Conservation (phyloP, 2,113 vertebrate species). For the Phrynosoma platyrhinos region DNA sequence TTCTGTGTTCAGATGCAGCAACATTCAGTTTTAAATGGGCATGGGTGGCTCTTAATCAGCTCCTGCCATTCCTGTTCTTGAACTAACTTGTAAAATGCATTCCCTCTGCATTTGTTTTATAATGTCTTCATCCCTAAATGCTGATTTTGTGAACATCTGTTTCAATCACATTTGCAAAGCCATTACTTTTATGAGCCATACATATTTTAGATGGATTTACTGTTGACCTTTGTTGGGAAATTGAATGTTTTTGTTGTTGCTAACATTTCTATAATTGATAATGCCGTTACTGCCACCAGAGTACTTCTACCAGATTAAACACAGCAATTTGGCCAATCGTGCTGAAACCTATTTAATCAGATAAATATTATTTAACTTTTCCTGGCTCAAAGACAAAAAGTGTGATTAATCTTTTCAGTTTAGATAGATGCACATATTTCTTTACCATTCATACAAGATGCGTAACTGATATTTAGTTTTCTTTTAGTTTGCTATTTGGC, state of each 20-base stretch:
- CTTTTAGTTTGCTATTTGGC: slow-evolving; percentile 38
- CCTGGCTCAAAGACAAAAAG: slow-evolving; percentile 53
- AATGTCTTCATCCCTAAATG: slow-evolving; percentile 74
- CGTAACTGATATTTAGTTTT: slow-evolving; percentile 51
- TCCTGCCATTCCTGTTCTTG: slow-evolving; percentile 50
- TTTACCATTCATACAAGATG: slow-evolving; percentile 46
- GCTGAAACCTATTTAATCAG: slow-evolving; percentile 61
- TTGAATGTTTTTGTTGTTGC: slow-evolving; percentile 77
- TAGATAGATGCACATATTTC: slow-evolving; percentile 30
- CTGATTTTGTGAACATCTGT: slow-evolving; percentile 80
- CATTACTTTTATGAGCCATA: slow-evolving; percentile 78
- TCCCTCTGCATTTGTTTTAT: slow-evolving; percentile 76
- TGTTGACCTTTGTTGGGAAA: slow-evolving; percentile 78
- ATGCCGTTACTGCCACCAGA: slow-evolving; percentile 65
- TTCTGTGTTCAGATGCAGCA: slow-evolving; percentile 10
- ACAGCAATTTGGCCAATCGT: slow-evolving; percentile 51
- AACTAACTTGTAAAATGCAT: slow-evolving; percentile 73
- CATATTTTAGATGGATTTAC: slow-evolving; percentile 79
- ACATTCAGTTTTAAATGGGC: background rate
- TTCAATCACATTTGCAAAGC: slow-evolving; percentile 72
- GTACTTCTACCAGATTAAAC: slow-evolving; percentile 63
- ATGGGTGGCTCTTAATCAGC: slow-evolving; percentile 47
- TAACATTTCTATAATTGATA: slow-evolving; percentile 78
- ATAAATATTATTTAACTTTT: slow-evolving; percentile 62
- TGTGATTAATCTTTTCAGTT: slow-evolving; percentile 50